A percentile compares a stretch with the other conserved stretches of the same genome.
These are phyloP conservation scores for Cepphus grylle DNA, from an alignment of 2,113 vertebrate genomes.

Conservation along the genomic window DNA sequence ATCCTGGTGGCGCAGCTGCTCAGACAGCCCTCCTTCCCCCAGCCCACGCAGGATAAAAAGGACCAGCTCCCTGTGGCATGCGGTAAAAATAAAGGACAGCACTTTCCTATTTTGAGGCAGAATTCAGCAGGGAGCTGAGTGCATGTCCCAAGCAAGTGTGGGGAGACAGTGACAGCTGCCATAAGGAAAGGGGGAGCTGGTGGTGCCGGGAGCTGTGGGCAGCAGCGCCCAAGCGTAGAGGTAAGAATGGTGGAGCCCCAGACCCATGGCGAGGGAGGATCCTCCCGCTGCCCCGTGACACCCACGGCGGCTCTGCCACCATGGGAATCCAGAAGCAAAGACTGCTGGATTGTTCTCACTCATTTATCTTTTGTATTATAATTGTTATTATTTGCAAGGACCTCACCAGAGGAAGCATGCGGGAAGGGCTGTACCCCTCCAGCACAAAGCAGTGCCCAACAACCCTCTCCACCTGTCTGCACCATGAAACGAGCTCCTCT, in stretches of 20 bases:
- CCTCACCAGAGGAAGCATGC: not conserved
- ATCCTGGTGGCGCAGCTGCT: not conserved
- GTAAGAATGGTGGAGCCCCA: not conserved
- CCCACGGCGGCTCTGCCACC: not conserved
- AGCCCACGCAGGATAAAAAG: not conserved
- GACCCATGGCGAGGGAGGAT: not conserved
- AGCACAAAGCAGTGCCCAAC: not conserved
- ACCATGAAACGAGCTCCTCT: not conserved
- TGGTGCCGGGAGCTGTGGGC: fast-evolving
- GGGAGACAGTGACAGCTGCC: not conserved
- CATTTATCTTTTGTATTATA: not conserved
- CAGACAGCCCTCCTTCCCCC: not conserved
- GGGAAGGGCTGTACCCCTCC: not conserved
- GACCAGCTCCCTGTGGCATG: not conserved
- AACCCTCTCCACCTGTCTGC: not conserved
- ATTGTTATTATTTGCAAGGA: not conserved
- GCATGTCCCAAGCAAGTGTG: fast-evolving
- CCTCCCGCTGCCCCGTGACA: fast-evolving
- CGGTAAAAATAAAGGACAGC: not conserved
- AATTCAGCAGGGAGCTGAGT: not conserved
- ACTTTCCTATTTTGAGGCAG: not conserved
- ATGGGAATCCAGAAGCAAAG: not conserved
- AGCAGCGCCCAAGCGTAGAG: not conserved
- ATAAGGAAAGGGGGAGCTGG: not conserved
- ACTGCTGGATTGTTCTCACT: not conserved